Conservation (phyloP, 1,140 invertebrate species). For the Drosophila sp. region DNA sequence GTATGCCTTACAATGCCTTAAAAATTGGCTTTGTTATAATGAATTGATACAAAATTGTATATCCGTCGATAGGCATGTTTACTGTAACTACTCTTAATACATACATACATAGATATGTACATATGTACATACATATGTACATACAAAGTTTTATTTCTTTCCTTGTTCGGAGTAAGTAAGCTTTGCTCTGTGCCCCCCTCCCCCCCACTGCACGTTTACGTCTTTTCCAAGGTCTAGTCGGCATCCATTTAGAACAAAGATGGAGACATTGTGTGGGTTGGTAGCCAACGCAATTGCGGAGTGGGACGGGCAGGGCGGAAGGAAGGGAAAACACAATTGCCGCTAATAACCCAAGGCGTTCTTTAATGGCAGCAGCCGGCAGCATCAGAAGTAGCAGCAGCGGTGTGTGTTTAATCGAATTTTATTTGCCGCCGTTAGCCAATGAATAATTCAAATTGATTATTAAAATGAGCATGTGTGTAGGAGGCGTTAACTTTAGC, state of each 20-base stretch:
- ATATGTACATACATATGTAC: no score
- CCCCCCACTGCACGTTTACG: not conserved
- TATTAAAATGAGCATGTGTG: conserved; percentile 66
- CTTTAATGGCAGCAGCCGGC: conserved; percentile 25
- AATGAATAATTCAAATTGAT: conserved; percentile 82
- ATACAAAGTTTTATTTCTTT: conserved; percentile 24
- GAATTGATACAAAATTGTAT: no score
- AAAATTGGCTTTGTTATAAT: no score
- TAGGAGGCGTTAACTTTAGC: conserved; percentile 47
- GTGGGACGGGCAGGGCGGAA: not conserved
- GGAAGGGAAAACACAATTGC: conserved; percentile 71
- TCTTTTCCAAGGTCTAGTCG: conserved; percentile 3
- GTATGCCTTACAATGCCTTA: no score
- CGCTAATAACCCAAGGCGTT: conserved; percentile 75
- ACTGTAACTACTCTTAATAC: not conserved
- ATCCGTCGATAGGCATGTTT: not conserved
- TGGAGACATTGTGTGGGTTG: conserved; percentile 51
- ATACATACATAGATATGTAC: no score
- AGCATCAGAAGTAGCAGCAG: conserved; percentile 22
- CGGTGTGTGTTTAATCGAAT: conserved; percentile 77
- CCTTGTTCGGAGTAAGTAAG: conserved; percentile 6
- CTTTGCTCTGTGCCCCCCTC: not conserved
- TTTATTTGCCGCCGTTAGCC: conserved; percentile 80
- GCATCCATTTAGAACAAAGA: conserved; percentile 36
- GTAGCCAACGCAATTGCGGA: conserved; percentile 45